phyloP scores from a whole-genome alignment of 1,140 invertebrate genomes.

The Drosophila orosa region DNA sequence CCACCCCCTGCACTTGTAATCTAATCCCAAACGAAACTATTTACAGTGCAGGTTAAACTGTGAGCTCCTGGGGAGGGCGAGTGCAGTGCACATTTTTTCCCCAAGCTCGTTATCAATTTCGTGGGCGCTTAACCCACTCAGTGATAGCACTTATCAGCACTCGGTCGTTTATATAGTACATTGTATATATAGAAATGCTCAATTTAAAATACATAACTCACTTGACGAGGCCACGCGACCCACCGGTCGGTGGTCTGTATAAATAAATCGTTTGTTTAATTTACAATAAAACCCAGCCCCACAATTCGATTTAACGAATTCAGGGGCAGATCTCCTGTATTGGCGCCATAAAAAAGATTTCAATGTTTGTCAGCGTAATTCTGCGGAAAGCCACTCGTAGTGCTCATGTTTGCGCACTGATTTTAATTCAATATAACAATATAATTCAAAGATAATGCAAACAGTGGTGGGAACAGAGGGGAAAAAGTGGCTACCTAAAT shows the following conservation, averaged over 20 bases:
- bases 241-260: constrained; percentile 3
- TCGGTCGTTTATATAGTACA: neutral
- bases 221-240: constrained; percentile 29
- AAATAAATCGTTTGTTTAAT: constrained; percentile 41
- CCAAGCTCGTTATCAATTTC: constrained; percentile 35
- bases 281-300: constrained; percentile 25
- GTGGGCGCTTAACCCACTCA: constrained; percentile 1
- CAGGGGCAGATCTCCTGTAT: constrained; percentile 6
- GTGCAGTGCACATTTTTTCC: neutral
- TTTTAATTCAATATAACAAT: constrained; percentile 59
- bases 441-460: constrained; percentile 42
- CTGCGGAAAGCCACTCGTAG: constrained; percentile 9
- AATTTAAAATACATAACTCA: constrained; percentile 26
- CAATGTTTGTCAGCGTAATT: constrained; percentile 43
- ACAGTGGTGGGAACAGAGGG: constrained; percentile 4
- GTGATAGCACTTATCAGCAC: constrained; percentile 46
- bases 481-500: constrained; percentile 44
- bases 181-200: constrained; percentile 12
- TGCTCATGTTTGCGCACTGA: constrained; percentile 27
- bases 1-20: constrained; percentile 18
- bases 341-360: constrained; percentile 31
- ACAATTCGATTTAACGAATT: constrained; percentile 55
- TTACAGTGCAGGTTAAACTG: constrained; percentile 43
- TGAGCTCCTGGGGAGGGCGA: constrained; percentile 12
- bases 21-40: constrained; percentile 26